Evolutionary conservation across 2,888 invertebrate genomes (phyloP).

Genomic region (Thymelicus acteon): DNA sequence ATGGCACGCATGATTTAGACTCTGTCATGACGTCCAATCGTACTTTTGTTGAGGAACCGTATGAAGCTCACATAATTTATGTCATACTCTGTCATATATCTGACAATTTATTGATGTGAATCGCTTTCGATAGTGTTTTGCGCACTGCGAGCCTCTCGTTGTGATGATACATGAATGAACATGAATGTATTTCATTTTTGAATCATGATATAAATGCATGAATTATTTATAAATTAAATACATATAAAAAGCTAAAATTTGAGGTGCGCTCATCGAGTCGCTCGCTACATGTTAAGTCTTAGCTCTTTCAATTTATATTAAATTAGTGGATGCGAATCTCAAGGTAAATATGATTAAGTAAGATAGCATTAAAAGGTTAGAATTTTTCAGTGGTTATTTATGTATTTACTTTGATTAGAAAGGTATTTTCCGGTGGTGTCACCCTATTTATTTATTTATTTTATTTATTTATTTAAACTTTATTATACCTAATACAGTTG

Average conservation of each 20-base stretch:
- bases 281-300: constrained; percentile 4
- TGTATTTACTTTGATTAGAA: too few relatives aligned
- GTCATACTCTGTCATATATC: constrained; percentile 61
- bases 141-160: constrained; percentile 46
- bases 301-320: constrained; percentile 3
- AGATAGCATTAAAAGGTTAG: too few relatives aligned
- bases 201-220: constrained; percentile 12
- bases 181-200: constrained; percentile 21
- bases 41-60: constrained; percentile 60
- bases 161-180: constrained; percentile 40
- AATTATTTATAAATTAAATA: constrained; percentile 28
- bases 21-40: constrained; percentile 59
- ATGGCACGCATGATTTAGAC: constrained; percentile 59
- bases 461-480: too few relatives aligned
- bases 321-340: neutral
- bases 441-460: too few relatives aligned
- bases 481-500: too few relatives aligned
- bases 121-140: constrained; percentile 53
- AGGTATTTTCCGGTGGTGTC: too few relatives aligned
- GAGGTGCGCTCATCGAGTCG: constrained; percentile 9
- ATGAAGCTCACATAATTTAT: constrained; percentile 60
- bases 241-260: constrained; percentile 11
- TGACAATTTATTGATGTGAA: constrained; percentile 56
- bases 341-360: too few relatives aligned
- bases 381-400: too few relatives aligned